Percentiles rank a stretch among this genome's conserved stretches.
phyloP scores from a whole-genome alignment of 2,113 vertebrate species.

The Brachirus orientalis region DNA sequence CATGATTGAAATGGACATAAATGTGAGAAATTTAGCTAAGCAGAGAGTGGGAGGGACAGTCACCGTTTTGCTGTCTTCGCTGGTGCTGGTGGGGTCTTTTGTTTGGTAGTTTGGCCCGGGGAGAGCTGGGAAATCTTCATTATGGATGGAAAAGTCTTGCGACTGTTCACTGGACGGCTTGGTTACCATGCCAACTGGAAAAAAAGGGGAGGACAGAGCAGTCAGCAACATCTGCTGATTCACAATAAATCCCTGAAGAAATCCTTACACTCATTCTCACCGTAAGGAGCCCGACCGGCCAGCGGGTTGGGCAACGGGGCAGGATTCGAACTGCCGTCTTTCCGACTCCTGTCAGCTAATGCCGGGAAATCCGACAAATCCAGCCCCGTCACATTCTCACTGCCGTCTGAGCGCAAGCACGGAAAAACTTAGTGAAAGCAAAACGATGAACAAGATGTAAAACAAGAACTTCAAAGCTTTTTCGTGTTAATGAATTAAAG shows the following conservation, averaged over 20 bases:
- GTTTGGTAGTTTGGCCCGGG: conserved; percentile 93
- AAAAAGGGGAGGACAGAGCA: neutral
- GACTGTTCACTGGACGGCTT: conserved; percentile 99
- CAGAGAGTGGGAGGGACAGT: conserved; percentile 40
- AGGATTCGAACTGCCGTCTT: conserved; percentile 96
- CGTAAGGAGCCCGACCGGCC: conserved; percentile 98
- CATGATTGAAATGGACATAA: neutral
- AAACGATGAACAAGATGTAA: neutral
- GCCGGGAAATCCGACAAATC: conserved; percentile 99
- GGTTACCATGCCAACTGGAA: conserved; percentile 98
- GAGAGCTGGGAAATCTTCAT: conserved; percentile 98
- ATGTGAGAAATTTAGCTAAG: too few relatives aligned
- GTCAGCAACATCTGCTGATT: neutral
- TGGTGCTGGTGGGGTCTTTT: conserved; percentile 95
- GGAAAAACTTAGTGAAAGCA: neutral
- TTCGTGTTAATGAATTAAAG: too few relatives aligned
- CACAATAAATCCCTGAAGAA: neutral
- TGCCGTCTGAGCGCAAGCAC: conserved; percentile 86
- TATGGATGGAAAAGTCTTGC: conserved; percentile 99
- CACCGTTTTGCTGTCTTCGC: conserved; percentile 95
- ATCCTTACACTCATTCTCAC: conserved; percentile 74
- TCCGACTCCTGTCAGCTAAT: conserved; percentile 96
- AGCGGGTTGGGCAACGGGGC: conserved; percentile 98
- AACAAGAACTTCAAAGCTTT: neutral
- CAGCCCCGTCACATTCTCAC: conserved; percentile 98